Percentiles rank a stretch among this genome's conserved stretches.
Evolutionary conservation across 2,888 invertebrate genomes (phyloP).

Genomic region (Chouioia cunea): DNA sequence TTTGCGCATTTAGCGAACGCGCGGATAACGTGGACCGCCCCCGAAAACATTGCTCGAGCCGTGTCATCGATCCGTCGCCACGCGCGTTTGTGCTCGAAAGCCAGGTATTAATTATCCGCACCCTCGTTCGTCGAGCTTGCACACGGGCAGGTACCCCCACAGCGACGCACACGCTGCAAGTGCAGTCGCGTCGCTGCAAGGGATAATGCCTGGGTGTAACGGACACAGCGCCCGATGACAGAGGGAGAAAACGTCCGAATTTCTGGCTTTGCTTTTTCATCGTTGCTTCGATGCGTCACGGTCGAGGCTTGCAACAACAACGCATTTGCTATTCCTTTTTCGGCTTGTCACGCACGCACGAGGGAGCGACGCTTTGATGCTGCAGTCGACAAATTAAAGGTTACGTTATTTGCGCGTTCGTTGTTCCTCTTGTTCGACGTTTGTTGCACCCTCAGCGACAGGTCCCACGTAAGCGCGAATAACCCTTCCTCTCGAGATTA

Average conservation of each 20-base stretch:
- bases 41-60: conserved; percentile 12
- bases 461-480: too few species aligned
- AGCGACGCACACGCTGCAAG: not conserved
- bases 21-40: not conserved
- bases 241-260: conserved; percentile 50
- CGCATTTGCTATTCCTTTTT: conserved; percentile 32
- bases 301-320: too few species aligned
- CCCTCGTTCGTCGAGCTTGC: not conserved
- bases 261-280: conserved; percentile 9
- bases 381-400: not conserved
- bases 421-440: not conserved
- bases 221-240: conserved; percentile 62
- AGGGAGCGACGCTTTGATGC: not conserved
- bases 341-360: not conserved
- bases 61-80: conserved; percentile 20
- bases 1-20: conserved; percentile 13
- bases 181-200: conserved; percentile 47
- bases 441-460: too few species aligned
- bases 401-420: not conserved
- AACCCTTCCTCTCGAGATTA: too few species aligned
- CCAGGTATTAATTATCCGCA: conserved; percentile 21
- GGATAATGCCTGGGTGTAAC: conserved; percentile 61
- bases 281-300: too few species aligned
- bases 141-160: not conserved
- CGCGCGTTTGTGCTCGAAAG: conserved; percentile 21